Base-by-base conservation (phyloP, 2,797 vertebrate genomes). In the Miichthys miiuy region DNA sequence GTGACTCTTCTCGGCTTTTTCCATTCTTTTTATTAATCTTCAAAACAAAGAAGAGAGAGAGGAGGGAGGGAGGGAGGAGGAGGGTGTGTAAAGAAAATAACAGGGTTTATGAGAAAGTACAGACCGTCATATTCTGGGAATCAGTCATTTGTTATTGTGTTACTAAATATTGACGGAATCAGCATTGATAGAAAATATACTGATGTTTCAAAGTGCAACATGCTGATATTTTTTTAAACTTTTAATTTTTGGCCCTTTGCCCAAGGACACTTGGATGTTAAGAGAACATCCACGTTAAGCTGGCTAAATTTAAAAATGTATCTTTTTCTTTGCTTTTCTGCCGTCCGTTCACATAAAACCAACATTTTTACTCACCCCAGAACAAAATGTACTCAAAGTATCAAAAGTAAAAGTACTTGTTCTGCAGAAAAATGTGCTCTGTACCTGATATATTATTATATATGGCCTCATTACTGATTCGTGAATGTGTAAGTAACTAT, bases 1-100 rank as follows among this genome's bases (percentile, higher is more conserved):
- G 61, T 60, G 58, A 61, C 72, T 62, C 52, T 34, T 57, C 18
- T 21, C 17, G 1, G 5, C 58, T 78, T 23, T 63, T 81, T 88
- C 79, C 47, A 38, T 50, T 34, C 18, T 63, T 75, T 42, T 61
- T 70, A 12, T 51, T 25, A 17, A 68, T 66, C 48, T 83, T 68
- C 44, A 60, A 61, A 65, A 65, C 68, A 76, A 81, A 72, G 38
- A 38, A 27, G 14, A 47, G 13, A 0, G 3, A 56, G 17, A 42
- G n/a, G 10, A 42, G 21, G 12, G 30, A 30, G 30, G 30, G 30
- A 30, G 30, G 27, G 27, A 25, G 25, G 25, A 2, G 23, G 48
- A 55, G 50, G 72, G 14, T 1, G 13, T 20, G 67, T 18, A 21
- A 30, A 38, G 34, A 51, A 12, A 66, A 67, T 25, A 54, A 17